Conservation (phyloP, 1,140 invertebrate genomes). For the Thaumetopoea pityocampa region DNA sequence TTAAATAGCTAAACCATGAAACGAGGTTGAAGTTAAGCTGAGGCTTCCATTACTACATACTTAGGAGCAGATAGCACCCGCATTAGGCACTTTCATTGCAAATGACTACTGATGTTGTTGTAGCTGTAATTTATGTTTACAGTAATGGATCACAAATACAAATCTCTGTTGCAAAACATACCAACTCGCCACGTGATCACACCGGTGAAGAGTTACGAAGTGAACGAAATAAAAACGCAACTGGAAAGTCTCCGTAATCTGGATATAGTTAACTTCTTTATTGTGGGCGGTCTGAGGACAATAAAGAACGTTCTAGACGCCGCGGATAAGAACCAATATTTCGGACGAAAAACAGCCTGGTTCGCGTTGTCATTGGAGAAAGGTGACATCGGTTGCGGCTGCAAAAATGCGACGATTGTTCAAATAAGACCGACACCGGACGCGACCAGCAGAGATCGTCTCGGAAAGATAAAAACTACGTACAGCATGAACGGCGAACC, state of each 20-base stretch:
- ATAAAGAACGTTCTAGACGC: slow-evolving; percentile 83
- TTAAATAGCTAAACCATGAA: too few relatives aligned
- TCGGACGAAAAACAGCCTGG: slow-evolving; percentile 73
- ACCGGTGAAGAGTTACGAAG: slow-evolving; percentile 73
- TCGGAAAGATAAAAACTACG: slow-evolving; percentile 81
- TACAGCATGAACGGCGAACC: slow-evolving; percentile 83
- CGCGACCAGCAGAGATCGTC: slow-evolving; percentile 77
- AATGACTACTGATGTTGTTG: too few relatives aligned
- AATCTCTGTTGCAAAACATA: slow-evolving; percentile 90
- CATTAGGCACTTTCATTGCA: too few relatives aligned
- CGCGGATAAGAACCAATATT: slow-evolving; percentile 71
- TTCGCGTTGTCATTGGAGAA: slow-evolving; percentile 81
- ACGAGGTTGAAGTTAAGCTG: too few relatives aligned
- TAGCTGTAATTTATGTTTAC: too few relatives aligned
- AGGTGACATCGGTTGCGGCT: slow-evolving; percentile 80
- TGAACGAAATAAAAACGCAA: slow-evolving; percentile 78
- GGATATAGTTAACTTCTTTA: slow-evolving; percentile 92
- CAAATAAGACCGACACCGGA: slow-evolving; percentile 81
- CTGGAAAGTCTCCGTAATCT: slow-evolving; percentile 84
- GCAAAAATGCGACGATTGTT: slow-evolving; percentile 83
- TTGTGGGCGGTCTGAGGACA: slow-evolving; percentile 83
- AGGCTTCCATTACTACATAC: too few relatives aligned
- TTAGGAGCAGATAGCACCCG: slow-evolving; percentile 14
- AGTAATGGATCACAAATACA: slow-evolving; percentile 96
- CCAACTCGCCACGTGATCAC: slow-evolving; percentile 90